A percentile compares a stretch with the other conserved stretches of the same genome.
phyloP scores from a whole-genome alignment of 1,140 invertebrate genomes.

The Phenacoccus solenopsis region DNA sequence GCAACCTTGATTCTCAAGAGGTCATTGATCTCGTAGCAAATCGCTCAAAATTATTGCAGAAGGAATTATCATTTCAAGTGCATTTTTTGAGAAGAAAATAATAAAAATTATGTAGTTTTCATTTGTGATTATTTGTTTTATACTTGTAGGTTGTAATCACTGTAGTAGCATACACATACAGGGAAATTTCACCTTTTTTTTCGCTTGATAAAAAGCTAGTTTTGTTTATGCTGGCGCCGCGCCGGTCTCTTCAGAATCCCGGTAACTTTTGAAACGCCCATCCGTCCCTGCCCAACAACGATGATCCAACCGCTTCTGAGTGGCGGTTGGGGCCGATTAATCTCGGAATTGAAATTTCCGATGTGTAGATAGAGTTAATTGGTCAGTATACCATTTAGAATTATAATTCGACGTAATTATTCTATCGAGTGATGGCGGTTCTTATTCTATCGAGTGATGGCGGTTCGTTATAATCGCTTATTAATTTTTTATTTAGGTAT shows the following conservation, averaged over 20 bases:
- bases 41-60: not conserved
- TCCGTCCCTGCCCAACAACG: not conserved
- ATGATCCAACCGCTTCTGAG: too few species aligned
- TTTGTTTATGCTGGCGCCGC: not conserved
- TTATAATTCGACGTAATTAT: too few species aligned
- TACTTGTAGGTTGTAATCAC: not conserved
- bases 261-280: not conserved
- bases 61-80: not conserved
- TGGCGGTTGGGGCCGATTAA: too few species aligned
- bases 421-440: too few species aligned
- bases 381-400: too few species aligned
- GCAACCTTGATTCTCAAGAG: not conserved
- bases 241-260: not conserved
- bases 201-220: not conserved
- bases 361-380: too few species aligned
- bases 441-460: too few species aligned
- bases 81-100: not conserved
- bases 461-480: too few species aligned
- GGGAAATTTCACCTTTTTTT: not conserved
- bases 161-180: not conserved
- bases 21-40: conserved; percentile 11
- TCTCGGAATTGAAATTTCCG: too few species aligned
- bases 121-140: not conserved
- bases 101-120: too few species aligned
- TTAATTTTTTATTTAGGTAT: not conserved